phyloP scores from a whole-genome alignment of 2,797 vertebrate genomes.

The Hoplostethus mediterraneus region DNA sequence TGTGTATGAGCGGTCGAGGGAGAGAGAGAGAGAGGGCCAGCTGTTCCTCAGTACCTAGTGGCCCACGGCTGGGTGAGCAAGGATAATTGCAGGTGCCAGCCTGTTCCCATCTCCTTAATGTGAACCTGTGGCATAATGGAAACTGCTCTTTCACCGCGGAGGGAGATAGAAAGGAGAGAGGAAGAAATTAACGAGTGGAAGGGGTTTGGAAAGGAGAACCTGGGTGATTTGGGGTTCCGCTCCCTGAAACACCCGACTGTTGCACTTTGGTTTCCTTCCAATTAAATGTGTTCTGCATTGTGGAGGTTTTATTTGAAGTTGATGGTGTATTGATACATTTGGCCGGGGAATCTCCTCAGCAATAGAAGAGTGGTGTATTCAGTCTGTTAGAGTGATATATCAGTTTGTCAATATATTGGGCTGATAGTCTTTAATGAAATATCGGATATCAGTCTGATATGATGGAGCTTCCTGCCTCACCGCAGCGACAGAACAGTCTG shows the following conservation, averaged over 20 bases:
- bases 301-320: neutral
- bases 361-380: too few relatives aligned
- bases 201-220: constrained; percentile 28
- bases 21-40: constrained; percentile 57
- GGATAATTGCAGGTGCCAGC: constrained; percentile 84
- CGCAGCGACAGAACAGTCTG: too few relatives aligned
- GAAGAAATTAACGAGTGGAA: constrained; percentile 46
- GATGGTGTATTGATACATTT: neutral
- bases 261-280: neutral
- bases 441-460: too few relatives aligned
- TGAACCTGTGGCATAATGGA: constrained; percentile 72
- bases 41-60: constrained; percentile 70
- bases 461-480: too few relatives aligned
- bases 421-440: too few relatives aligned
- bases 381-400: too few relatives aligned
- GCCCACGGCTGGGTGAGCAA: constrained; percentile 77
- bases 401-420: too few relatives aligned
- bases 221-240: constrained; percentile 23
- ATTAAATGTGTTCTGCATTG: neutral
- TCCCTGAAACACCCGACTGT: neutral
- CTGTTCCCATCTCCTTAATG: constrained; percentile 77
- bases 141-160: constrained; percentile 54
- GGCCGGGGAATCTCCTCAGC: too few relatives aligned
- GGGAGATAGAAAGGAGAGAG: constrained; percentile 45
- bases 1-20: constrained; percentile 23